These are phyloP conservation scores for Rousettus leschenaultii DNA, from an alignment of 2,113 vertebrate species.

Conservation along the genomic window DNA sequence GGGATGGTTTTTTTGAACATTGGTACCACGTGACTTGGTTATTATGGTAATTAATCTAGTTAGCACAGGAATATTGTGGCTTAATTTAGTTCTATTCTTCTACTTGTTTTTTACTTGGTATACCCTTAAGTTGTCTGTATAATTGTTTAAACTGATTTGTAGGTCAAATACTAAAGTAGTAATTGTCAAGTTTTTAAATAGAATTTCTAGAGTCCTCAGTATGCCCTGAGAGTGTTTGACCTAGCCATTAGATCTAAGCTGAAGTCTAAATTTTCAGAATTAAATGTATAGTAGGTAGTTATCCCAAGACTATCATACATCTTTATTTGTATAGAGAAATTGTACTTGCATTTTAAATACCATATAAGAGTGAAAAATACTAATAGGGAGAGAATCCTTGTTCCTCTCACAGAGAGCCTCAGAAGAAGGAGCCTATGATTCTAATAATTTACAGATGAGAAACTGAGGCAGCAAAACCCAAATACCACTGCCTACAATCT, in stretches of 20 bases:
- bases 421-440: not conserved
- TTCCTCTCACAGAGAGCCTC: not conserved
- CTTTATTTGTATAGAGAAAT: not conserved
- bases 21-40: not conserved
- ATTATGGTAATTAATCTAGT: not conserved
- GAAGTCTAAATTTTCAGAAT: conserved; percentile 18
- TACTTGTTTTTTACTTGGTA: not conserved
- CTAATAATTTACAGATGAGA: not conserved
- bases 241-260: not conserved
- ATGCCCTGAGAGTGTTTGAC: not conserved
- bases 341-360: not conserved
- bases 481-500: not conserved
- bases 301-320: not conserved
- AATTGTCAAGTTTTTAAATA: not conserved
- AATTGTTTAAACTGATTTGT: conserved; percentile 14
- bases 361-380: not conserved
- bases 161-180: not conserved
- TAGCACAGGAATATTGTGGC: not conserved
- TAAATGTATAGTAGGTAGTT: not conserved
- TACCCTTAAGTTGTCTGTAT: not conserved
- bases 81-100: not conserved
- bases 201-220: not conserved
- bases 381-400: not conserved
- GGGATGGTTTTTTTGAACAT: not conserved
- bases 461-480: not conserved